Evolutionary conservation across 1,140 invertebrate species (phyloP), one percentile per base, ranked within the genome.

Genomic region (Apis cerana): DNA sequence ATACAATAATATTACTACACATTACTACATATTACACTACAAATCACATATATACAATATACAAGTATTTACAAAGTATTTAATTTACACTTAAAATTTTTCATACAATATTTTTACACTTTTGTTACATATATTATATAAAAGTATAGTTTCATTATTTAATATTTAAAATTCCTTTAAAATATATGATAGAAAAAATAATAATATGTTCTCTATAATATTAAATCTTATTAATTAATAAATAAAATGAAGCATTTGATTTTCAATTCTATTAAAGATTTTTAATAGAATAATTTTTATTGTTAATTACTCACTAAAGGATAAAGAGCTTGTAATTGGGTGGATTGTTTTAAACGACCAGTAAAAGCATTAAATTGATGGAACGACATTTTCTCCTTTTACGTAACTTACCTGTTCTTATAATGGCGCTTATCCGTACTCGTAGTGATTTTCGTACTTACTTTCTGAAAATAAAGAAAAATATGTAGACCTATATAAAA

Each of bases 221-320:
- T 43, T 43, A 43, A 43, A 43, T 43, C 0, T 43, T 43, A 43
- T 33, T 33, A 33, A 33, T 33, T 33, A 33, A 33, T 33, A 33
- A 33, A 0, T 43, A 43, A 43, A 43, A n/a, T n/a, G 19, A 21
- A 10, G 11, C 0, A 33, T 43, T 4, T 50, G 54, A 15, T 0
- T 58, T 54, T 11, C 27, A 15, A 54, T 13, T 64, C 1, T 64
- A 65, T 17, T 56, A 56, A 17, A 2, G 17, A 56, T 65, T 71
- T 17, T 27, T 21, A n/a, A n/a, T n/a, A n/a, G n/a, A n/a, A n/a
- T 13, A n/a, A n/a, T 7, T 19, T 65, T 59, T 13, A 54, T 21
- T 8, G 8, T 10, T 61, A 80, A 59, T 59, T 68, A 88, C 90
- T 91, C 83, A 90, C 89, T 21, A 89, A 21, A 61, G 89, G 89